Base-by-base conservation (phyloP, 2,888 invertebrate species). In the Epiblema foenella region DNA sequence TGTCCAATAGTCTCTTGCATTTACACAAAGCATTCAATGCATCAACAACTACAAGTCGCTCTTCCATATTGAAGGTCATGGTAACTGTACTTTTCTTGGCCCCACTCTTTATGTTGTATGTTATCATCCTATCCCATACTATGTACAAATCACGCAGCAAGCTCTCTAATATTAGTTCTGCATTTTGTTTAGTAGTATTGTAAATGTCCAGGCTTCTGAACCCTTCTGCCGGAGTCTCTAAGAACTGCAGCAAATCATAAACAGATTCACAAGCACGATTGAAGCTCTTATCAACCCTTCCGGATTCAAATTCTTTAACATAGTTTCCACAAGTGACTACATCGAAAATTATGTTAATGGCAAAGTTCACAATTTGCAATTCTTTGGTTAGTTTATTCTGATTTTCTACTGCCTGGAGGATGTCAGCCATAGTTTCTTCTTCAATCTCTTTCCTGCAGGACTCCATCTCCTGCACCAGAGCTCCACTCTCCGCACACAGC, bases 371-470 rank as follows among this genome's bases (percentile, higher is more conserved):
- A 76, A 94, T 94, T 71, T 94, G 88, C 56, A 97, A 84, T 76
- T 93, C 91, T 78, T 86, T 86, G 70, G 94, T 90, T 56, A 95
- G 88, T 70, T 89, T 89, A 52, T 95, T 91, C 75, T 96, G 88
- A 79, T 95, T 95, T 60, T 94, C 93, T 64, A 94, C 94, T 0
- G 95, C 95, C 69, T 95, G 93, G 2, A 93, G 86, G 52, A 97
- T 89, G 75, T 96, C 95, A 24, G 93, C 90, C 83, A 95, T 94
- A 0, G 95, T 95, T 72, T 94, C 93, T 62, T 94, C 91, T 78
- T 96, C 95, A 73, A 97, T 94, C 74, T 94, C 94, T 37, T 85
- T 85, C 73, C 94, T 91, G 57, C 96, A 92, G 17, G 83, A 79
- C 62, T 91, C 85, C 87, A 96, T 94, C 73, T 95, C 94, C 9